Evolutionary conservation across 1,140 invertebrate genomes (phyloP), one percentile per base, ranked within the genome.

Genomic region (Sminthurides bifidus): DNA sequence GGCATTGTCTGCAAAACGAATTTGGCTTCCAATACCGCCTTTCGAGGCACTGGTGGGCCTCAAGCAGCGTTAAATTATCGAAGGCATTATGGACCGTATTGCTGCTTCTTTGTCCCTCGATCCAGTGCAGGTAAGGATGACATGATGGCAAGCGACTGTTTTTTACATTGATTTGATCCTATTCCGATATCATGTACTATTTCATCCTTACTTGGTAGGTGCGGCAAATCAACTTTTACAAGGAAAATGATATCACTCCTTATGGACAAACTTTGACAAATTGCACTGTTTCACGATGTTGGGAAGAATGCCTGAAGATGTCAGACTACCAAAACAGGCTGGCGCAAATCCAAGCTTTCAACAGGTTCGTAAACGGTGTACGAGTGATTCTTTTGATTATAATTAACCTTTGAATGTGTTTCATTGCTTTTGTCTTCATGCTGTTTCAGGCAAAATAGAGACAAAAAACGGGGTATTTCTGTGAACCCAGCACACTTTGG

Each of bases 381-480:
- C 33, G 15, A 30, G 21, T 41, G 15, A 54, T 10, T 40, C 12
- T 21, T 38, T 17, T 10, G n/a, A 23, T 5, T 26, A 5, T 4
- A 30, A 31, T 44, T n/a, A 14, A 6, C n/a, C n/a, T n/a, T n/a
- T n/a, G n/a, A n/a, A n/a, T n/a, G n/a, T n/a, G n/a, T n/a, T n/a
- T n/a, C n/a, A n/a, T n/a, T n/a, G n/a, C n/a, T n/a, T n/a, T n/a
- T n/a, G n/a, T n/a, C n/a, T n/a, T n/a, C n/a, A n/a, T n/a, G n/a
- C n/a, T 23, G 44, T 33, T 6, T 17, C 3, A 48, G 51, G 58
- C 69, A 82, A 66, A 81, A 92, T 68, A 77, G 82, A 33, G 94
- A 84, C 78, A 81, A 82, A 62, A 97, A 96, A 69, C 78, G 87
- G 17, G 92, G 92, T 10, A 78, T 97, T 3, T 73, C 82, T 0